Evolutionary conservation across 2,888 invertebrate species (phyloP).

Genomic region (Lepidochrysops patricia): DNA sequence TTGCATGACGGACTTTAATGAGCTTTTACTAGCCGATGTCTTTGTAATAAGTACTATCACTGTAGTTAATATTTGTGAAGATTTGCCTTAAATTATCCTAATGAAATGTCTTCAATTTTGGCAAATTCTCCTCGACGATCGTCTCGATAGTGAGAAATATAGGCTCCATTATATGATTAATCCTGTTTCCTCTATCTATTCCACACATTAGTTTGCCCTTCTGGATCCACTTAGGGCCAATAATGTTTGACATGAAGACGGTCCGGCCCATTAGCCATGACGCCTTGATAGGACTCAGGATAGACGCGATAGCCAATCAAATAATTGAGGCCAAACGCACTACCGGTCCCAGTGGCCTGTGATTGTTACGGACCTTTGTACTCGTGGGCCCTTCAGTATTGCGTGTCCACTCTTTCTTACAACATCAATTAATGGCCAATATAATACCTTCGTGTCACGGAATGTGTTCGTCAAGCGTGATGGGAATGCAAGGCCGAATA

Average conservation of each 20-base stretch:
- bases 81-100: too few species aligned
- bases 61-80: too few species aligned
- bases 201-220: constrained; percentile 20
- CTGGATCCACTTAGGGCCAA: constrained; percentile 29
- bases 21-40: too few species aligned
- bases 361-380: constrained; percentile 7
- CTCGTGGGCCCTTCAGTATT: not conserved
- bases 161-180: constrained; percentile 1
- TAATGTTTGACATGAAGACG: constrained; percentile 31
- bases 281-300: constrained; percentile 36
- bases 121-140: not conserved
- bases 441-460: not conserved
- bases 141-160: not conserved
- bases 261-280: constrained; percentile 30
- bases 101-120: not conserved
- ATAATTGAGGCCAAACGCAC: constrained; percentile 58
- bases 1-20: too few species aligned
- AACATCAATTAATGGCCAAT: not conserved
- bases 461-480: not conserved
- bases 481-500: not conserved
- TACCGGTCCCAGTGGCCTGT: constrained; percentile 9
- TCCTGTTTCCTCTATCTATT: constrained; percentile 11
- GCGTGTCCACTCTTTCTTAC: not conserved
- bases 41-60: too few species aligned
- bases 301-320: constrained; percentile 52